Conservation (phyloP, 2,888 invertebrate genomes). For the Heliconius cydno region DNA sequence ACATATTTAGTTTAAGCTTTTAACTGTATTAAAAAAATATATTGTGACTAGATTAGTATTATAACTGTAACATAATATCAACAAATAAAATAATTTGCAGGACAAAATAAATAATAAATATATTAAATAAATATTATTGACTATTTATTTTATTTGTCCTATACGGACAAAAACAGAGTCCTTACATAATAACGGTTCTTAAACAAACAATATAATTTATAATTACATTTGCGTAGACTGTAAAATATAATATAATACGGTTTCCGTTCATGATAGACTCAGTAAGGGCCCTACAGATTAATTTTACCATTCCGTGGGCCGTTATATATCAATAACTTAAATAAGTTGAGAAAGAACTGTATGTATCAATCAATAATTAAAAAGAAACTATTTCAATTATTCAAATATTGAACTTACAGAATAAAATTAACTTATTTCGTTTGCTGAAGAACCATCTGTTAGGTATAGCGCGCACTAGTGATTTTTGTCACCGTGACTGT, state of each 20-base stretch:
- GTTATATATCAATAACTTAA: no score
- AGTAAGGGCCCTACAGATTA: no score
- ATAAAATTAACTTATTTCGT: neutral
- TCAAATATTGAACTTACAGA: no score
- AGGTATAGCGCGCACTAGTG: no score
- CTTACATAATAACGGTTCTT: neutral
- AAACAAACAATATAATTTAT: neutral
- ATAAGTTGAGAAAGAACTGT: no score
- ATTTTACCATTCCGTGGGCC: no score
- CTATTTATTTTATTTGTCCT: constrained; percentile 7
- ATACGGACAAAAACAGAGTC: neutral
- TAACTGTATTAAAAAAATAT: neutral
- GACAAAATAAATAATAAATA: neutral
- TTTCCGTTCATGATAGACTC: no score
- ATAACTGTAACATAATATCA: neutral
- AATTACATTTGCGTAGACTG: no score
- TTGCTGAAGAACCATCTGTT: constrained; percentile 1
- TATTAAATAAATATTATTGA: neutral
- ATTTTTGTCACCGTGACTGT: no score
- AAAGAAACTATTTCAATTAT: no score
- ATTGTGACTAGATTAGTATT: neutral
- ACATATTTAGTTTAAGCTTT: neutral
- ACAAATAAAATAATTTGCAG: neutral
- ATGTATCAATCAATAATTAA: no score
- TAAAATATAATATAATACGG: no score